These are phyloP conservation scores for Okamejei kenojei DNA, from an alignment of 2,797 vertebrate genomes.

Conservation along the genomic window DNA sequence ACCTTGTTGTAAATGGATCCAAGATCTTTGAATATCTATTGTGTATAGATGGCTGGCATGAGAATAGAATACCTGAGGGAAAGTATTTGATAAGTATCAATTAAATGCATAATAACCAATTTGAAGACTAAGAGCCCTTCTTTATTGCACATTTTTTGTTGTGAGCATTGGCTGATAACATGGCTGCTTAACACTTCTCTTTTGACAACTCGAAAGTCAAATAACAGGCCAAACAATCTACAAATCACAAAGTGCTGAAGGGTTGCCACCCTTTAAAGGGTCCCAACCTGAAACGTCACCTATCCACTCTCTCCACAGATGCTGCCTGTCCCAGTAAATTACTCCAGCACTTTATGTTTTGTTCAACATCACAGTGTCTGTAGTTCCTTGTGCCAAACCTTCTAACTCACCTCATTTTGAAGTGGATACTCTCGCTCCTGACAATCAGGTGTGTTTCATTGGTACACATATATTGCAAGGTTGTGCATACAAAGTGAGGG, in stretches of 20 bases:
- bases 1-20: slow-evolving; percentile 50
- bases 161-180: not conserved
- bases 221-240: not conserved
- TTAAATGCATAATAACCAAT: not conserved
- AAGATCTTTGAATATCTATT: slow-evolving; percentile 44
- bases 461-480: not conserved
- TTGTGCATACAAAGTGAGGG: not conserved
- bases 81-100: not conserved
- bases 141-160: not conserved
- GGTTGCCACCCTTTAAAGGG: no score
- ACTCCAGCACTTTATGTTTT: no score
- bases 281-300: no score
- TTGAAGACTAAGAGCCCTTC: not conserved
- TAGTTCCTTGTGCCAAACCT: not conserved
- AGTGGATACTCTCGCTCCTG: not conserved
- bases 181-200: not conserved
- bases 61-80: slow-evolving; percentile 45
- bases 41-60: slow-evolving; percentile 46
- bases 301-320: no score
- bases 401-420: not conserved
- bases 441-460: not conserved
- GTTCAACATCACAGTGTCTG: no score
- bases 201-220: not conserved
- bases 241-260: no score
- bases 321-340: no score